Conservation (phyloP, 2,888 invertebrate species). For the Ophonus ardosiacus region DNA sequence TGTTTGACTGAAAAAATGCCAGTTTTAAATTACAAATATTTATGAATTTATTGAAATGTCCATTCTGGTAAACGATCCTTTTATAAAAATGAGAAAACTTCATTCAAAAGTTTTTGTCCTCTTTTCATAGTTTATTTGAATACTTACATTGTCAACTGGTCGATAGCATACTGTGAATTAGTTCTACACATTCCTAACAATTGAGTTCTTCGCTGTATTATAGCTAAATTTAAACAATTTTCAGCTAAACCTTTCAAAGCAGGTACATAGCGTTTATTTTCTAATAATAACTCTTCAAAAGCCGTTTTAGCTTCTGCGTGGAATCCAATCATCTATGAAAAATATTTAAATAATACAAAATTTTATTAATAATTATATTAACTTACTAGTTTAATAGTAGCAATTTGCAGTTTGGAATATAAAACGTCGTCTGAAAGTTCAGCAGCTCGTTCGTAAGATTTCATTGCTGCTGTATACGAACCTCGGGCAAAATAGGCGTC, state of each 20-base stretch:
- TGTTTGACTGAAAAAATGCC: no score
- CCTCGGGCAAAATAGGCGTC: slow-evolving; percentile 94
- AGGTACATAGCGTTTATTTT: slow-evolving; percentile 81
- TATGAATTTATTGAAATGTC: no score
- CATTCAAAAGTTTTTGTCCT: no score
- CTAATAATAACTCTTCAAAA: slow-evolving; percentile 80
- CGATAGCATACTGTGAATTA: slow-evolving; percentile 84
- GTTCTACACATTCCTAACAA: slow-evolving; percentile 85
- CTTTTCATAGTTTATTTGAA: slow-evolving; percentile 29
- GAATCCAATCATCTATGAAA: slow-evolving; percentile 79
- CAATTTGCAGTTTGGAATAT: slow-evolving; percentile 87
- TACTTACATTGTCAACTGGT: slow-evolving; percentile 77
- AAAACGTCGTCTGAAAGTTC: slow-evolving; percentile 81
- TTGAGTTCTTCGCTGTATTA: slow-evolving; percentile 81
- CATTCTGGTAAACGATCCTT: no score
- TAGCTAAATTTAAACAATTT: slow-evolving; percentile 86
- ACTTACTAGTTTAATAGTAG: slow-evolving; percentile 81
- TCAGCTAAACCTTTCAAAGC: slow-evolving; percentile 90
- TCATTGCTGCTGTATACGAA: slow-evolving; percentile 92
- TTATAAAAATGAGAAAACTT: no score
- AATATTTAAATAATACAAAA: slow-evolving; percentile 69
- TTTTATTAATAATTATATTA: slow-evolving; percentile 50
- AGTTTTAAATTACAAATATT: no score
- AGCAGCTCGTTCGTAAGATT: slow-evolving; percentile 88
- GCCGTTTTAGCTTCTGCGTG: slow-evolving; percentile 85